Evolutionary conservation across 1,140 invertebrate genomes (phyloP).

Genomic region (Drosophila athabasca): DNA sequence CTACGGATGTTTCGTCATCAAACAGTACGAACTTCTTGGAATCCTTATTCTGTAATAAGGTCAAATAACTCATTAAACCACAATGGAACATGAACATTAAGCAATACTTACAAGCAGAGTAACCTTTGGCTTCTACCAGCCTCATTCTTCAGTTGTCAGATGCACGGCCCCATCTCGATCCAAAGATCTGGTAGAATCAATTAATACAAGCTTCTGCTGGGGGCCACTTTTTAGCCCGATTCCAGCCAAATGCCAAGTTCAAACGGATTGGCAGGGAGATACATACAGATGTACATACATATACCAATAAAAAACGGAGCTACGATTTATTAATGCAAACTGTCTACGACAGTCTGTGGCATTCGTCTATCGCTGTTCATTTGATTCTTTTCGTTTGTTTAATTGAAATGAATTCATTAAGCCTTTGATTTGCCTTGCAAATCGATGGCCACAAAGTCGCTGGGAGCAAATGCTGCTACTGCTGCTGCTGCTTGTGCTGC

Average conservation of each 20-base stretch:
- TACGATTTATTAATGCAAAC: constrained; percentile 77
- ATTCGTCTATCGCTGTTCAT: constrained; percentile 62
- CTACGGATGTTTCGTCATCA: too few relatives aligned
- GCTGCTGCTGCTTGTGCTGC: not conserved
- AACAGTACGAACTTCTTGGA: too few relatives aligned
- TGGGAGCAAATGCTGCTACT: constrained; percentile 4
- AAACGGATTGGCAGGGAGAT: constrained; percentile 38
- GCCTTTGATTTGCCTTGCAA: constrained; percentile 80
- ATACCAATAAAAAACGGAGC: constrained; percentile 21
- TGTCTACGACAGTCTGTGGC: constrained; percentile 45
- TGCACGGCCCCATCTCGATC: constrained; percentile 29
- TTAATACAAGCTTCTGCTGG: constrained; percentile 37
- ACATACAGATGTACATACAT: constrained; percentile 8
- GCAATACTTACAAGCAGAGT: constrained; percentile 33
- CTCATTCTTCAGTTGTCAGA: constrained; percentile 34
- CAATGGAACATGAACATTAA: constrained; percentile 11
- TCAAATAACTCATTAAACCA: too few relatives aligned
- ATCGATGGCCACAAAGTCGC: constrained; percentile 44
- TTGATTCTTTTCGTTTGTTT: constrained; percentile 67
- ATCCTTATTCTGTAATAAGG: too few relatives aligned
- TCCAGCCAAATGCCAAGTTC: constrained; percentile 62
- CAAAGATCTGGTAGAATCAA: constrained; percentile 44
- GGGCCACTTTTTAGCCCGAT: constrained; percentile 20
- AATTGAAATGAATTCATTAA: constrained; percentile 82
- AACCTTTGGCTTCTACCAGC: constrained; percentile 28